These are phyloP conservation scores for Leucophenga maculata DNA, from an alignment of 2,888 invertebrate genomes.

Conservation along the genomic window DNA sequence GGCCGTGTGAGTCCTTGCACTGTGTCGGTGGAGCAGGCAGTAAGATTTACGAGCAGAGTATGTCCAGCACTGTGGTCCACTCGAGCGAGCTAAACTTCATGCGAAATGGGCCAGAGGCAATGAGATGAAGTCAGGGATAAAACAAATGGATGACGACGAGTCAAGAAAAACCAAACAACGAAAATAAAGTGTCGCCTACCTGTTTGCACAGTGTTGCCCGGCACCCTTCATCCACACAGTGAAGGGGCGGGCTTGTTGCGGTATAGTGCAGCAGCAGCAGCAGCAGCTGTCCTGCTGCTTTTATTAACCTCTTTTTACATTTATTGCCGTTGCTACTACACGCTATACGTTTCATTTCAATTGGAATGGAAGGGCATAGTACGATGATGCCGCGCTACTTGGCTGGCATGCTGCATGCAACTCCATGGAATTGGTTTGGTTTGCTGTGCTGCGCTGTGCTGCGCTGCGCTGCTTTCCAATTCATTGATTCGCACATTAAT, in stretches of 20 bases:
- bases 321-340: slow-evolving; percentile 28
- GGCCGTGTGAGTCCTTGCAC: slow-evolving; percentile 6
- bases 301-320: slow-evolving; percentile 31
- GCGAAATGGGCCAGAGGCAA: not conserved
- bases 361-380: too few species aligned
- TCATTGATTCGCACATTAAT: slow-evolving; percentile 63
- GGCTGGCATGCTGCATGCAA: too few species aligned
- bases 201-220: not conserved
- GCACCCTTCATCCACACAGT: not conserved
- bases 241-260: not conserved
- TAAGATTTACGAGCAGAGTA: slow-evolving; percentile 20
- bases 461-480: slow-evolving; percentile 47
- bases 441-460: not conserved
- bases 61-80: slow-evolving; percentile 8
- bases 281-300: slow-evolving; percentile 23
- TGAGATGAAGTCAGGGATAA: not conserved
- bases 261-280: not conserved
- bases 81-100: not conserved
- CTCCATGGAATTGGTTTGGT: not conserved
- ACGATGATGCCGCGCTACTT: too few species aligned
- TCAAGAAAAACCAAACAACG: not conserved
- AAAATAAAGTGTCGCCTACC: slow-evolving; percentile 11
- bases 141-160: not conserved
- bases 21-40: not conserved
- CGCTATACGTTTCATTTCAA: too few species aligned